Conservation (phyloP, 1,140 invertebrate genomes). For the Solen grandis region DNA sequence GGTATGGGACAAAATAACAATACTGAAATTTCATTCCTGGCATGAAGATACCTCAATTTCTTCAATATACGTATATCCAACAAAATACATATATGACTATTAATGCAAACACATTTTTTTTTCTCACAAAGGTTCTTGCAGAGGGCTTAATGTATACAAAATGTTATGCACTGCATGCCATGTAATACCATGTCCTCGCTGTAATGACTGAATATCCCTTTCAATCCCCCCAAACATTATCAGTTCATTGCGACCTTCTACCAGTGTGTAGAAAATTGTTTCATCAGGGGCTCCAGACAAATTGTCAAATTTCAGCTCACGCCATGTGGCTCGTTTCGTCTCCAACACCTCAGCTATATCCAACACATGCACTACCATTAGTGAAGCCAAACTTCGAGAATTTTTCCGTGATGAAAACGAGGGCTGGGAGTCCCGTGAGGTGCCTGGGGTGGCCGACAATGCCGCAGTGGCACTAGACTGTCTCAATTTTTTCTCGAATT, state of each 20-base stretch:
- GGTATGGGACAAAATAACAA: no score
- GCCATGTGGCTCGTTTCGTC: conserved; percentile 87
- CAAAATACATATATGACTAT: no score
- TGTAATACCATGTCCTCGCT: conserved; percentile 66
- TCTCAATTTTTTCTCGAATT: conserved; percentile 84
- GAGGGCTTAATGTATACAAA: conserved; percentile 61
- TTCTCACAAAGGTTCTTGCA: conserved; percentile 33
- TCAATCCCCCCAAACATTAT: conserved; percentile 96
- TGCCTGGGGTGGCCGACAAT: background rate
- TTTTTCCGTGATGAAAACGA: background rate
- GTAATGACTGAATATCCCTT: conserved; percentile 71
- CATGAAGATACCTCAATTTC: no score
- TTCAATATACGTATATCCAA: no score
- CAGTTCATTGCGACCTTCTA: conserved; percentile 93
- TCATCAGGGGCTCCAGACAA: conserved; percentile 87
- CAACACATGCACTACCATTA: conserved; percentile 91
- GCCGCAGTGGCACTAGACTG: background rate
- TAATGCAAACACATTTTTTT: no score
- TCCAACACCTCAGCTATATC: conserved; percentile 89
- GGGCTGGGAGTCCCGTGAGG: background rate
- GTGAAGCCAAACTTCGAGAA: conserved; percentile 65
- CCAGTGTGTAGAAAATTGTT: conserved; percentile 93
- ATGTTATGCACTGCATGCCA: conserved; percentile 70
- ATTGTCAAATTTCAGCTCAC: conserved; percentile 83
- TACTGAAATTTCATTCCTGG: no score